phyloP scores from a whole-genome alignment of 2,888 invertebrate genomes.

The Eupithecia dodoneata region DNA sequence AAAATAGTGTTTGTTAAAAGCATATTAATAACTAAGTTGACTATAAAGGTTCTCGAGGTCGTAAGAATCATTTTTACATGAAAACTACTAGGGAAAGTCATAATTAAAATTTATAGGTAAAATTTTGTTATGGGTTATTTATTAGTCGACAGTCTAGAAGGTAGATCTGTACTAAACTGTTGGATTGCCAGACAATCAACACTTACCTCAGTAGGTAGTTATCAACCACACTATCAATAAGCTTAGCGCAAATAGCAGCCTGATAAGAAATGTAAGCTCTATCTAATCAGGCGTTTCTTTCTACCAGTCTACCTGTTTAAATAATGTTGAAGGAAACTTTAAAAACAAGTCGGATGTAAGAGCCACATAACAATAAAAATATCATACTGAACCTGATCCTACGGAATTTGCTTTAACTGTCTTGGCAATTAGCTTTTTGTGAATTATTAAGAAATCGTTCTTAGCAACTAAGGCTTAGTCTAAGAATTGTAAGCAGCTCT shows the following conservation, averaged over 20 bases:
- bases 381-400: background rate
- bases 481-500: background rate
- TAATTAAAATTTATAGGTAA: constrained; percentile 59
- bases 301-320: constrained; percentile 59
- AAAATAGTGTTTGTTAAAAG: constrained; percentile 63
- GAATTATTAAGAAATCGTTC: background rate
- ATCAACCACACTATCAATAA: constrained; percentile 76
- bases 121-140: constrained; percentile 48
- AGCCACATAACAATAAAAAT: background rate
- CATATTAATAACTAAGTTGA: constrained; percentile 62
- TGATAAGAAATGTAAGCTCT: constrained; percentile 74
- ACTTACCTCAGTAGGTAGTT: constrained; percentile 54
- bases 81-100: constrained; percentile 65
- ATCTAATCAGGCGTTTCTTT: constrained; percentile 73
- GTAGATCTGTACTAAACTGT: constrained; percentile 68
- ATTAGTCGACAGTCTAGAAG: constrained; percentile 57
- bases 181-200: constrained; percentile 62
- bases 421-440: background rate
- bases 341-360: constrained; percentile 31
- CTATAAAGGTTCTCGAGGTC: constrained; percentile 68
- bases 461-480: background rate
- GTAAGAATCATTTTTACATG: constrained; percentile 71
- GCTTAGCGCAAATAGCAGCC: constrained; percentile 76
- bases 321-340: constrained; percentile 38
- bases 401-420: background rate